Conservation (phyloP, 2,797 vertebrate species). For the Aeoliscus strigatus region DNA sequence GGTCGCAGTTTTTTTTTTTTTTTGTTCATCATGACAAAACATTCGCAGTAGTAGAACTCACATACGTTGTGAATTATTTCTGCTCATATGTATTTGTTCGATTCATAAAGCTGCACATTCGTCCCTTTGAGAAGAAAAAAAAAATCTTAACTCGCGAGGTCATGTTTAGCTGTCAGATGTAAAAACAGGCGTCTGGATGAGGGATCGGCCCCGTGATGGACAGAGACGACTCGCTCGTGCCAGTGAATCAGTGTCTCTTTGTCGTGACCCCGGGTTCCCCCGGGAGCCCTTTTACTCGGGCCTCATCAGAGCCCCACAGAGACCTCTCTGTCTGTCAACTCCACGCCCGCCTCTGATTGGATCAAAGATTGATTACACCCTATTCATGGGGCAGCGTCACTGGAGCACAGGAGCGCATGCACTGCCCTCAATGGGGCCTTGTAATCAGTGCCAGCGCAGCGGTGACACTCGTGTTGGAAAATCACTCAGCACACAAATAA, state of each 20-base stretch:
- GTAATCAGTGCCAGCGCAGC: slow-evolving; percentile 79
- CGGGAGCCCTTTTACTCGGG: slow-evolving; percentile 67
- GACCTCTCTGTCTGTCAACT: slow-evolving; percentile 75
- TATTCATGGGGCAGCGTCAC: slow-evolving; percentile 67
- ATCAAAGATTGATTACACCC: slow-evolving; percentile 81
- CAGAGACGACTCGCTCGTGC: no score
- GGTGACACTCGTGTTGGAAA: slow-evolving; percentile 58
- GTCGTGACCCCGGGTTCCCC: slow-evolving; percentile 58
- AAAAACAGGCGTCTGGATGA: no score
- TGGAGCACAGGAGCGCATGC: slow-evolving; percentile 59
- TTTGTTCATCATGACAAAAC: no score
- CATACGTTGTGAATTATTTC: no score
- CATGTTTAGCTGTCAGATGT: no score
- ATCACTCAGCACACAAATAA: slow-evolving; percentile 15
- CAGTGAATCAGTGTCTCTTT: slow-evolving; percentile 31
- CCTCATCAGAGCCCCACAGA: slow-evolving; percentile 76
- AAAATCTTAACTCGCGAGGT: no score
- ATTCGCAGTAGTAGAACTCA: no score
- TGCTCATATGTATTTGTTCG: no score
- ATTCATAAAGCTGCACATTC: no score
- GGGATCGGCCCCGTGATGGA: no score
- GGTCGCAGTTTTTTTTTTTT: no score
- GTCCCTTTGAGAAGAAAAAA: no score
- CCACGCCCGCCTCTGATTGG: slow-evolving; percentile 75
- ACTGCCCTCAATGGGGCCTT: slow-evolving; percentile 75